phyloP scores from a whole-genome alignment of 2,113 vertebrate genomes.

The Oxyura jamaicensis region DNA sequence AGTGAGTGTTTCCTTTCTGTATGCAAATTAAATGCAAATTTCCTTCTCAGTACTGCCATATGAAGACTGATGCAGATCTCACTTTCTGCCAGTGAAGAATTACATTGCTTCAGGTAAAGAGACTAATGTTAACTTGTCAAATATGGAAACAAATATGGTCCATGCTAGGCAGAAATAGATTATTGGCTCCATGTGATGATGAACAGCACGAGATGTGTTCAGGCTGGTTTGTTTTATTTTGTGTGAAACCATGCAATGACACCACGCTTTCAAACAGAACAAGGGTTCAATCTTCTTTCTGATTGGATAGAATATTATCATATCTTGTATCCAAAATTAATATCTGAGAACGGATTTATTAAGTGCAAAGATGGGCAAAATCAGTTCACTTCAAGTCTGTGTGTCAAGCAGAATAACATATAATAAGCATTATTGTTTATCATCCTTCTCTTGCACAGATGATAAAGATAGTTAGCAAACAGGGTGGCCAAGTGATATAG shows the following conservation, averaged over 20 bases:
- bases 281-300: not conserved
- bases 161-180: not conserved
- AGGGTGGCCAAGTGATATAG: not conserved
- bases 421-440: not conserved
- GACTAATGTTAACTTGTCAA: constrained; percentile 1
- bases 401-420: not conserved
- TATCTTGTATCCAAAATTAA: not conserved
- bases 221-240: not conserved
- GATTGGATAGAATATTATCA: not conserved
- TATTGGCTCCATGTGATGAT: not conserved
- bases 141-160: not conserved
- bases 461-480: not conserved
- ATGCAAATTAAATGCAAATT: not conserved
- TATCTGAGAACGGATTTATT: not conserved
- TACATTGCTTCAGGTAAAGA: constrained; percentile 27
- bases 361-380: not conserved
- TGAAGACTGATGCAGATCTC: not conserved
- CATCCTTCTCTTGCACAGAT: rapidly evolving
- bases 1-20: not conserved
- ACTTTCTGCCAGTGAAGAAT: not conserved
- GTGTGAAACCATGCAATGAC: not conserved
- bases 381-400: not conserved
- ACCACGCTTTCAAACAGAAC: not conserved
- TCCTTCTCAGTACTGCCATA: not conserved
- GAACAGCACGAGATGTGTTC: not conserved